Conservation (phyloP, 2,888 invertebrate genomes). For the Archips crataeganus region DNA sequence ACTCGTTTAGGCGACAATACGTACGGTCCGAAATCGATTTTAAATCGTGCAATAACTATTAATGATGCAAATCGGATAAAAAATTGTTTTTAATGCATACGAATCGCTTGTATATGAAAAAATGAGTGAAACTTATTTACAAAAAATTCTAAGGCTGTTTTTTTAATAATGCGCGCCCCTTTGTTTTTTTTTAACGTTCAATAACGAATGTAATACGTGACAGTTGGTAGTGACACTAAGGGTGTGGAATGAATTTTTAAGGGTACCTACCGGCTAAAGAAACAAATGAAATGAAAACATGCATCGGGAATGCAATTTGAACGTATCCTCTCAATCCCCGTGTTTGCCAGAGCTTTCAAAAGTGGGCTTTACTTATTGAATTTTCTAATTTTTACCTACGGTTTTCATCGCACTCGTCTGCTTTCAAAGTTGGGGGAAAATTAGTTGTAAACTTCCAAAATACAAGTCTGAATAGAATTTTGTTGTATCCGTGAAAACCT, state of each 20-base stretch:
- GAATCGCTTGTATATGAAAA: constrained; percentile 9
- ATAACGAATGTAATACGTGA: not conserved
- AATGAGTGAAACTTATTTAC: not conserved
- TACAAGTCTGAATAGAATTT: too few relatives aligned
- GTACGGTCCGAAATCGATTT: constrained; percentile 18
- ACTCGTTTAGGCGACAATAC: not conserved
- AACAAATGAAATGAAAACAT: not conserved
- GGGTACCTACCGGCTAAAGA: too few relatives aligned
- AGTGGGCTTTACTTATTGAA: not conserved
- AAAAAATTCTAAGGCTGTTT: not conserved
- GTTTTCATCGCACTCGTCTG: not conserved
- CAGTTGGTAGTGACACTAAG: constrained; percentile 7
- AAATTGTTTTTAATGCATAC: constrained; percentile 21
- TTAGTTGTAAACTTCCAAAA: too few relatives aligned
- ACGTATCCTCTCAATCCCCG: not conserved
- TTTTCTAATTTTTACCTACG: not conserved
- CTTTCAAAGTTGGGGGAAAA: too few relatives aligned
- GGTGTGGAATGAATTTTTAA: not conserved
- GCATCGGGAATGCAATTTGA: constrained; percentile 4
- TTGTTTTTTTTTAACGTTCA: not conserved
- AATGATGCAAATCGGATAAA: constrained; percentile 12
- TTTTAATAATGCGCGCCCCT: not conserved
- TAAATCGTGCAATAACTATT: constrained; percentile 26
- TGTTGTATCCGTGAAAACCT: too few relatives aligned
- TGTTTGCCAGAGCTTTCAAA: not conserved